A percentile compares a stretch with the other conserved stretches of the same genome.
Evolutionary conservation across 2,797 vertebrate species (phyloP).

Genomic region (Cheirogaleus major): DNA sequence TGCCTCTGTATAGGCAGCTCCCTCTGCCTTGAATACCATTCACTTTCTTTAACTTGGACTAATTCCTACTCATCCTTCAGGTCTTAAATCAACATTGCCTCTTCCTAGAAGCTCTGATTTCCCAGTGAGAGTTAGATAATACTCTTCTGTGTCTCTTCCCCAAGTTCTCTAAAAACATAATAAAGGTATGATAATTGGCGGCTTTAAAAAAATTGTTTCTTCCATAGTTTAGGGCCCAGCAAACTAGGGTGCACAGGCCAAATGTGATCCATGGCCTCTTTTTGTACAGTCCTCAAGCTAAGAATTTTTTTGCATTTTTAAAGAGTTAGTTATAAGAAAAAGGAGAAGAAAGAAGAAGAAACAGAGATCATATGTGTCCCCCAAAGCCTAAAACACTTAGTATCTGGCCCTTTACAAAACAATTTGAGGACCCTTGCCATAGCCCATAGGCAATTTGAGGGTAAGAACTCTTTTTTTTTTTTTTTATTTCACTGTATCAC

Average conservation of each 20-base stretch:
- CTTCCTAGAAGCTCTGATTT: not conserved
- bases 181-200: not conserved
- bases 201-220: slow-evolving; percentile 20
- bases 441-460: slow-evolving; percentile 13
- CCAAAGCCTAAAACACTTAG: slow-evolving; percentile 34
- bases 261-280: not conserved
- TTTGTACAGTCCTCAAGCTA: not conserved
- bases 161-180: not conserved
- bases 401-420: not conserved
- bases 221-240: not conserved
- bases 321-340: slow-evolving; percentile 15
- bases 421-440: not conserved
- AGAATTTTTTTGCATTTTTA: slow-evolving; percentile 42
- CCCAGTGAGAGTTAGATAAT: not conserved
- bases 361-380: not conserved
- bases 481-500: not conserved
- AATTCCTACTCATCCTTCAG: not conserved
- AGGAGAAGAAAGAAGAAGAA: not conserved
- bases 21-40: not conserved
- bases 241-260: not conserved
- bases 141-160: not conserved
- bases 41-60: not conserved
- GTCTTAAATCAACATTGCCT: not conserved
- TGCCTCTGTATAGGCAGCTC: not conserved
- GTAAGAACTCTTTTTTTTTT: not conserved